A percentile compares a stretch with the other conserved stretches of the same genome.
Conservation (phyloP, 2,888 invertebrate genomes). For the Malthinus seriepunctatus region DNA sequence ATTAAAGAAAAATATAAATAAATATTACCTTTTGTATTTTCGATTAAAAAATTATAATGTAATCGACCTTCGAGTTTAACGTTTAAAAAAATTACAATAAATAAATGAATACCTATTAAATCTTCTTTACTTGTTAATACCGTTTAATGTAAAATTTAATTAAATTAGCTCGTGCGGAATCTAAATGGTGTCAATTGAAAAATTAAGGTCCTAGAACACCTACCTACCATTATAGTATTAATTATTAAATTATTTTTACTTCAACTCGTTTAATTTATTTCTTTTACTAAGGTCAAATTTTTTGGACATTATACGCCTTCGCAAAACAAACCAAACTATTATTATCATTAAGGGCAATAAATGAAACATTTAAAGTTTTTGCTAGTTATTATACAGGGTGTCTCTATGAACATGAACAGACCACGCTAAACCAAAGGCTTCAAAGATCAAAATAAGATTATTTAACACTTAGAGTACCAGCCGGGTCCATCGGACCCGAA, state of each 20-base stretch:
- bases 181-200: slow-evolving; percentile 22
- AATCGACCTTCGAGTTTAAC: no score
- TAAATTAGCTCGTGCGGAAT: slow-evolving; percentile 24
- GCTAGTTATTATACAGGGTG: no score
- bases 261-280: slow-evolving; percentile 12
- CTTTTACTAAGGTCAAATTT: slow-evolving; percentile 24
- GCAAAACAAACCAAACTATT: slow-evolving; percentile 7
- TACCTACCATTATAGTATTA: slow-evolving; percentile 18
- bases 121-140: neutral
- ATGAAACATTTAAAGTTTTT: neutral
- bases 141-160: slow-evolving; percentile 6
- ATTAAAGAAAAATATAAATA: no score
- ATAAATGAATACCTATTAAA: slow-evolving; percentile 1
- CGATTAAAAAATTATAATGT: no score
- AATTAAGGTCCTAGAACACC: slow-evolving; percentile 23
- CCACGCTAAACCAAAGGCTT: no score
- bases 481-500: no score
- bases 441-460: no score
- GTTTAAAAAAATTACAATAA: neutral
- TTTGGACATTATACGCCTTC: slow-evolving; percentile 23
- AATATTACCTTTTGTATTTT: no score
- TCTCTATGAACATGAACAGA: no score
- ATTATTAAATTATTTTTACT: slow-evolving; percentile 23
- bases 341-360: slow-evolving; percentile 13
- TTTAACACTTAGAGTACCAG: no score